Evolutionary conservation across 2,797 vertebrate species (phyloP).

Genomic region (Manis javanica): DNA sequence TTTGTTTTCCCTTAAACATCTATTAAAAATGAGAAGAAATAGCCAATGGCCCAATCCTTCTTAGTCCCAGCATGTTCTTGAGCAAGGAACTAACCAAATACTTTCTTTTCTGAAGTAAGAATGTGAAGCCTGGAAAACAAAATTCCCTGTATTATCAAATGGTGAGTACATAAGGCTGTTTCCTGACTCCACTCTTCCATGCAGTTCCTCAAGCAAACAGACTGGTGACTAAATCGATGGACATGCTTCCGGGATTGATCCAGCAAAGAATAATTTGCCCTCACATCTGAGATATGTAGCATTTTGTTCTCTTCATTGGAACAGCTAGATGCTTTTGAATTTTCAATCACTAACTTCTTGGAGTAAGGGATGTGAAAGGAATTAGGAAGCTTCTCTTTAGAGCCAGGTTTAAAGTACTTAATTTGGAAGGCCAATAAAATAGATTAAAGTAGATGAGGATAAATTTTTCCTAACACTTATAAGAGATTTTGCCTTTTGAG

Average conservation of each 20-base stretch:
- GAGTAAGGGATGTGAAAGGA: neutral
- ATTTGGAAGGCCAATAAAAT: neutral
- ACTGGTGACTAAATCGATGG: neutral
- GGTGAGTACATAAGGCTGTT: neutral
- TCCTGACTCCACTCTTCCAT: neutral
- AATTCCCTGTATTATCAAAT: neutral
- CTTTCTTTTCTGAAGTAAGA: conserved; percentile 1
- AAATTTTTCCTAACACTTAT: neutral
- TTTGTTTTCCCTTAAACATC: neutral
- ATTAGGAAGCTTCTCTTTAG: neutral
- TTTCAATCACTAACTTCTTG: neutral
- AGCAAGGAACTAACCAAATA: neutral
- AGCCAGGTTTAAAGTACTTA: conserved; percentile 16
- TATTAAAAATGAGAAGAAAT: neutral
- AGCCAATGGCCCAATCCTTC: neutral
- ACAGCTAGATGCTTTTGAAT: neutral
- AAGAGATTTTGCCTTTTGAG: conserved; percentile 11
- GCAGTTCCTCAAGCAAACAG: conserved; percentile 12
- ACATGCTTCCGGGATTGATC: neutral
- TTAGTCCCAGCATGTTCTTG: neutral
- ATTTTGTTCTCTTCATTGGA: neutral
- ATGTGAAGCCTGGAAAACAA: conserved; percentile 16
- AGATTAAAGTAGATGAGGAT: neutral
- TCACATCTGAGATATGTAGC: neutral
- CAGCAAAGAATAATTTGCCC: neutral